Percentiles rank a stretch among this genome's conserved stretches.
Evolutionary conservation across 2,888 invertebrate species (phyloP).

Genomic region (Atethmia centrago): DNA sequence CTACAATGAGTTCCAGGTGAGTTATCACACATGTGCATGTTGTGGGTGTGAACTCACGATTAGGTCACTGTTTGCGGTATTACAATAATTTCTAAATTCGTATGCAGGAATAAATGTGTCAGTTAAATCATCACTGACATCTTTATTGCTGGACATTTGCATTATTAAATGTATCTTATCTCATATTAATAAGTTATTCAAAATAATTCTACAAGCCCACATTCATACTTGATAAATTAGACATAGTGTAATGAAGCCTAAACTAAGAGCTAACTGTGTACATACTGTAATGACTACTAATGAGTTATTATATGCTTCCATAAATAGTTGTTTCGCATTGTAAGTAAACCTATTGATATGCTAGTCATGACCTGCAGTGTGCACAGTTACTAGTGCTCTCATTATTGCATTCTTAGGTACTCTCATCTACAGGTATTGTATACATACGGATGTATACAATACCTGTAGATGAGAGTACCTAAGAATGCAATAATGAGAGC

Average conservation of each 20-base stretch:
- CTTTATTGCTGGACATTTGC: constrained; percentile 17
- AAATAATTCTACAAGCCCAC: constrained; percentile 4
- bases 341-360: constrained; percentile 42
- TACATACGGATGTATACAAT: constrained; percentile 4
- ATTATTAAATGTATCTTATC: constrained; percentile 3
- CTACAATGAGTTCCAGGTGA: constrained; percentile 97
- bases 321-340: constrained; percentile 44
- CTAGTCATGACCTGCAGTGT: constrained; percentile 36
- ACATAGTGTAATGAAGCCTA: constrained; percentile 3
- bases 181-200: constrained; percentile 27
- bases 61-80: constrained; percentile 55
- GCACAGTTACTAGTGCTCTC: constrained; percentile 17
- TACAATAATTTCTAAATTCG: constrained; percentile 35
- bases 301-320: constrained; percentile 37
- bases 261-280: not conserved
- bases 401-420: constrained; percentile 16
- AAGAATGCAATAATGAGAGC: too few species aligned
- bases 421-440: constrained; percentile 3
- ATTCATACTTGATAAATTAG: not conserved
- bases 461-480: too few species aligned
- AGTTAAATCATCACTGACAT: constrained; percentile 2
- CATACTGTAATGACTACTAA: not conserved
- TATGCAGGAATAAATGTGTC: constrained; percentile 16
- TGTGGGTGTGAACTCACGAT: constrained; percentile 53
- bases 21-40: constrained; percentile 37